Base-by-base conservation (phyloP, 2,888 invertebrate genomes). In the Uloborus plumipes region DNA sequence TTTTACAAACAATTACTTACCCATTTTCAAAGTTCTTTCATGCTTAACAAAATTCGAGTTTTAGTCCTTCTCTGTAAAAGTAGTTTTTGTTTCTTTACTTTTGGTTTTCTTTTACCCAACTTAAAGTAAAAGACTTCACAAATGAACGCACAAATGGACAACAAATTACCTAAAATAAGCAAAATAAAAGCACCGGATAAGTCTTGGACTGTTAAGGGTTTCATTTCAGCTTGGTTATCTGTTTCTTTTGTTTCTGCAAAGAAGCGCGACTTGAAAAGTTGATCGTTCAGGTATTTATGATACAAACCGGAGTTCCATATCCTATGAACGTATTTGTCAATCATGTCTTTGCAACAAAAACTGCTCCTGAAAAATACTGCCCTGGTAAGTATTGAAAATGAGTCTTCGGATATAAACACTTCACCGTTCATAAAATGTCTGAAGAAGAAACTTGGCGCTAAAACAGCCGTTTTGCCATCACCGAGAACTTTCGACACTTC, bases 151-250 rank as follows among this genome's bases (percentile, higher is more conserved):
- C 62, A 53, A 9, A 16, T 3, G 14, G 76, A 51, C 16, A 62
- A n/a, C 11, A 50, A 61, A 47, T 76, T 53, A 11, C 76, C 76
- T 20, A 9, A 26, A n/a, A 55, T 31, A 14, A 76, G 62, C 15
- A 76, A 51, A 14, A 76, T 51, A 39, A 76, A 76, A n/a, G 76
- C 69, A 22, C 76, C 69, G 39, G 69, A 69, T 20, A 69, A 22
- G 16, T 76, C 69, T 20, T 76, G 62, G 18, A 62, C 11, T 2
- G 69, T 51, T 26, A 75, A 59, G 50, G 22, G 47, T 22, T 67
- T 75, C 3, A 58, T n/a, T n/a, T 55, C 20, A 0, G 53, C 39
- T 2, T 39, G 39, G 9, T 39, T 1, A 39, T 39, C 11, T 39
- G 9, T 39, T 39, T 39, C 39, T 39, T 39, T 39, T 39, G 39